Evolutionary conservation across 2,113 vertebrate genomes (phyloP), one percentile per base, ranked within the genome.

Genomic region (Cyprinus carpio): DNA sequence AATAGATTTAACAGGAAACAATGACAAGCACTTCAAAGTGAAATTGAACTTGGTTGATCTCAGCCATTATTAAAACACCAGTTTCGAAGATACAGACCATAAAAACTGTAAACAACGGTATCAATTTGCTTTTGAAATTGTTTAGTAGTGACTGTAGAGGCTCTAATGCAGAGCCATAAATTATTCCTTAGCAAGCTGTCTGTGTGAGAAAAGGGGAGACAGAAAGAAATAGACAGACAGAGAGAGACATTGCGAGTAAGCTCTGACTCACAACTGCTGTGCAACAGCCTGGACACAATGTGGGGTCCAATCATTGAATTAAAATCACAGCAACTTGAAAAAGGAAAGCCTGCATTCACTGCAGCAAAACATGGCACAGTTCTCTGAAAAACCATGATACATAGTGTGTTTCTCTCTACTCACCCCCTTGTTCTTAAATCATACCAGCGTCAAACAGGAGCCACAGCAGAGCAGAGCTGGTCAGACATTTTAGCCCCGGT

Each of bases 221-320:
- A 46, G 79, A 40, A 64, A 40, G 58, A 25, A 13, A 16, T 20
- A 77, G 85, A 51, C 31, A 71, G 81, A 69, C 43, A 56, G 69
- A 27, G 72, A 40, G 79, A 84, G 37, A 49, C 15, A 29, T 62
- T 29, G 76, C 58, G 71, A 75, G 67, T 84, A 77, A 81, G 58
- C 67, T 86, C 85, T 88, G 87, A 88, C 80, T 88, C 87, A 88
- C 87, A 82, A 86, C 84, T 75, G 87, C 87, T 88, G 87, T 88
- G 87, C 77, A 86, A 86, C 84, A 88, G 82, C 80, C 84, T 88
- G 87, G 84, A 86, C 87, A 86, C 87, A 84, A 88, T 88, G 82
- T 84, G 87, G 85, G 85, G 87, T 88, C 85, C 81, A 81, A 75
- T 86, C 77, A 29, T 65, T 81, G 85, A 88, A 88, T 88, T 88